These are phyloP conservation scores for Patagioenas fasciata DNA, from an alignment of 2,113 vertebrate genomes.

Conservation along the genomic window DNA sequence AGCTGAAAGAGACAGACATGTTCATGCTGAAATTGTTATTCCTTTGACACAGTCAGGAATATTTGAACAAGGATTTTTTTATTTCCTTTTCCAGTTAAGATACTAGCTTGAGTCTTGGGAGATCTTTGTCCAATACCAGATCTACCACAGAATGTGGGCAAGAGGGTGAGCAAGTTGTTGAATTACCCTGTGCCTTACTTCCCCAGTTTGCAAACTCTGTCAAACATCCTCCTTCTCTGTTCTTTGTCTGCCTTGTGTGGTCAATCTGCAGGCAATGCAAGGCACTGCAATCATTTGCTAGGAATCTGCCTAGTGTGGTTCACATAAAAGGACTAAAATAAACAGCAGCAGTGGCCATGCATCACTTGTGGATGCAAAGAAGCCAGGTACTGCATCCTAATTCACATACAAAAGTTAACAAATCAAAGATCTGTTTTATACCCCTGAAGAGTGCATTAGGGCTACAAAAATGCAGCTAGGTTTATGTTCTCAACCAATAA, in stretches of 20 bases:
- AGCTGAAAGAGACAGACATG: background rate
- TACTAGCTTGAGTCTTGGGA: background rate
- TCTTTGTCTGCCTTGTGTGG: background rate
- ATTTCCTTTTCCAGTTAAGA: background rate
- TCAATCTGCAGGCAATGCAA: background rate
- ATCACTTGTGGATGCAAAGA: background rate
- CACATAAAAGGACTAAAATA: background rate
- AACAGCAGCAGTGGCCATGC: background rate
- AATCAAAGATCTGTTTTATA: background rate
- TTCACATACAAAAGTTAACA: background rate
- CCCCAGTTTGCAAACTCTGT: conserved; percentile 1
- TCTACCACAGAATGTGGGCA: background rate
- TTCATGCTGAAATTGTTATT: background rate
- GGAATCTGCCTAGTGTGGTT: background rate
- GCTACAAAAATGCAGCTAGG: background rate
- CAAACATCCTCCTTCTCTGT: background rate
- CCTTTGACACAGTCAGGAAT: background rate
- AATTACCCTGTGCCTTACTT: conserved; percentile 45
- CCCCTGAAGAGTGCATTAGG: background rate
- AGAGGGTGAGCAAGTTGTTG: background rate
- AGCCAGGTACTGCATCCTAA: background rate
- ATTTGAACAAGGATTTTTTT: background rate
- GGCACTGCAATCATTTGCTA: background rate
- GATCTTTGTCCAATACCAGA: background rate
- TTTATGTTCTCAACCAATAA: background rate